Evolutionary conservation across 2,113 vertebrate species (phyloP).

Genomic region (Microtus richardsoni): DNA sequence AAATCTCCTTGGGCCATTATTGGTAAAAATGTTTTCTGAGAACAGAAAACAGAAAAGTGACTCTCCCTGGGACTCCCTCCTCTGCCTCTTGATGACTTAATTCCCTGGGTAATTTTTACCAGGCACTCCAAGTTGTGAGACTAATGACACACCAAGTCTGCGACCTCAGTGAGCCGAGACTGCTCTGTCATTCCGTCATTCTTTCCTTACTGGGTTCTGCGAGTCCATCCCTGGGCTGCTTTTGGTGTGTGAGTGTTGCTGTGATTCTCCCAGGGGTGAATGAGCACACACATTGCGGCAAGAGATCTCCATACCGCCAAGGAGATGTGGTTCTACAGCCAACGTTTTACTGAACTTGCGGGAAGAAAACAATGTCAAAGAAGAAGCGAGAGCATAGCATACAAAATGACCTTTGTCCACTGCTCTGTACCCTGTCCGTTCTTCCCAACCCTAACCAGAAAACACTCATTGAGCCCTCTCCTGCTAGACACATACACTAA

Average conservation of each 20-base stretch:
- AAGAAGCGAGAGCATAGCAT: not conserved
- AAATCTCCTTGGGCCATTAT: not conserved
- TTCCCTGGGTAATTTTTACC: not conserved
- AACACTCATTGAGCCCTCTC: not conserved
- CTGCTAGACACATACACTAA: not conserved
- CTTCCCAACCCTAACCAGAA: not conserved
- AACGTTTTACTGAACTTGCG: not conserved
- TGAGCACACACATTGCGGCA: not conserved
- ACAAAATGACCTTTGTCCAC: not conserved
- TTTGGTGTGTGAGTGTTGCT: not conserved
- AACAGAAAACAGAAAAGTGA: not conserved
- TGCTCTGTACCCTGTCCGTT: not conserved
- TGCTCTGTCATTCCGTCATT: no score
- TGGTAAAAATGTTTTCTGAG: not conserved
- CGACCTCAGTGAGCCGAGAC: not conserved
- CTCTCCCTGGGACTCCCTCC: not conserved
- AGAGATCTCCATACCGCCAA: not conserved
- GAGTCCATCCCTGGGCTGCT: not conserved
- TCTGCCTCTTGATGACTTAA: not conserved
- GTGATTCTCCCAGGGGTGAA: not conserved
- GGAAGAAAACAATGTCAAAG: not conserved
- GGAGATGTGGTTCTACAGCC: not conserved
- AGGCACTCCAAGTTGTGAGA: not conserved
- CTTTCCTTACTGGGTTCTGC: not conserved
- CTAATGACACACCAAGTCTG: not conserved